Evolutionary conservation across 2,113 vertebrate genomes (phyloP).

Genomic region (Tursiops truncatus): DNA sequence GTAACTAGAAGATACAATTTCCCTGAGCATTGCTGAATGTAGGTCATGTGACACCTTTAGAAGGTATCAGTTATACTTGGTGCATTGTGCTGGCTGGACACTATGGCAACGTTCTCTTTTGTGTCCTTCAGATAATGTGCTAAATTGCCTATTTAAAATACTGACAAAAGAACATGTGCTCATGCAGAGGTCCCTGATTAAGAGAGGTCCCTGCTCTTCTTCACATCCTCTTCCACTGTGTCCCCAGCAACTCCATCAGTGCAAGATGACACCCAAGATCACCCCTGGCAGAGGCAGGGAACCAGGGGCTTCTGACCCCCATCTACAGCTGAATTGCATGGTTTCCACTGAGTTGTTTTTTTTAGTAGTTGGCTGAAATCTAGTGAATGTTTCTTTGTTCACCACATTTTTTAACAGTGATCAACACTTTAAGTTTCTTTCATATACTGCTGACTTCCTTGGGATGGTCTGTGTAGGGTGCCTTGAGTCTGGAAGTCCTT

Average conservation of each 20-base stretch:
- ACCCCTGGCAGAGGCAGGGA: not conserved
- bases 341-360: not conserved
- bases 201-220: not conserved
- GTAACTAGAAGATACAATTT: not conserved
- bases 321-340: not conserved
- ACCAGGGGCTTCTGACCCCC: not conserved
- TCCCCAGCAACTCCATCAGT: not conserved
- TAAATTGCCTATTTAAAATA: slow-evolving; percentile 32
- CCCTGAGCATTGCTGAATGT: not conserved
- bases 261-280: fast-evolving
- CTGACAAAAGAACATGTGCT: not conserved
- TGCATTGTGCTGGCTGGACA: not conserved
- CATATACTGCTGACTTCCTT: not conserved
- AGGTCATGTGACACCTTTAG: not conserved
- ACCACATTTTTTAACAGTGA: not conserved
- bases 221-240: not conserved
- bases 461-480: not conserved
- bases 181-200: not conserved
- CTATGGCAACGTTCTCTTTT: slow-evolving; percentile 49
- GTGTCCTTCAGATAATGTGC: slow-evolving; percentile 29
- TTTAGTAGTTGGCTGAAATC: not conserved
- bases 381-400: not conserved
- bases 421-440: not conserved
- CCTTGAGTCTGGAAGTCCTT: not conserved
- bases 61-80: not conserved